A percentile compares a stretch with the other conserved stretches of the same genome.
phyloP scores from a whole-genome alignment of 2,888 invertebrate species.

The Cyclophora albipunctata region DNA sequence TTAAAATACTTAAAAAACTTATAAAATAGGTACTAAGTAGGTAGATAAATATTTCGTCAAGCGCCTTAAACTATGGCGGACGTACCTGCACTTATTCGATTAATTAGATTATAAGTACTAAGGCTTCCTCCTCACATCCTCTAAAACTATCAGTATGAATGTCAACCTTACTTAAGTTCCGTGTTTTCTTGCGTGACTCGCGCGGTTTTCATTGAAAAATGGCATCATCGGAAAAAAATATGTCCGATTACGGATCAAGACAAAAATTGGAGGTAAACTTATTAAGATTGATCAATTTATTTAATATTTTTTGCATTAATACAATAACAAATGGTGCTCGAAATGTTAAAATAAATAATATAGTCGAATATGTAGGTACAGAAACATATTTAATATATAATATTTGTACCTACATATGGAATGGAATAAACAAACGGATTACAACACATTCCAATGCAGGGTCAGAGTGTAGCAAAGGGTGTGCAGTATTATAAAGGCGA shows the following conservation, averaged over 20 bases:
- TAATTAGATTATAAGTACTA: conserved; percentile 64
- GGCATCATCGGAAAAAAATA: conserved; percentile 36
- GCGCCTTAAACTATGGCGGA: neutral
- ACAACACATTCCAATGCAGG: neutral
- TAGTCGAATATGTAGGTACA: too few species aligned
- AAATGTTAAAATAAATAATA: too few species aligned
- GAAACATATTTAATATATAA: too few species aligned
- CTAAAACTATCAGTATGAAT: conserved; percentile 16
- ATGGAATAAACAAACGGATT: too few species aligned
- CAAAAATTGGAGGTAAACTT: conserved; percentile 20
- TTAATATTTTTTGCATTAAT: neutral
- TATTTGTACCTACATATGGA: too few species aligned
- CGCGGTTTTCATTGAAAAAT: conserved; percentile 25
- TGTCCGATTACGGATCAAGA: conserved; percentile 35
- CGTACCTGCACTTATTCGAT: conserved; percentile 27
- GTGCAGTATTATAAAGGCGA: too few species aligned
- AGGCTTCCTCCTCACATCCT: conserved; percentile 44
- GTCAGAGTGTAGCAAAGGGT: too few species aligned
- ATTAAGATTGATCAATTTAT: neutral
- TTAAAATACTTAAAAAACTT: too few species aligned
- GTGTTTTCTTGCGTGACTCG: conserved; percentile 14
- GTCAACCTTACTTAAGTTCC: conserved; percentile 21
- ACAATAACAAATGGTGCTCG: too few species aligned
- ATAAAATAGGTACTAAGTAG: neutral
- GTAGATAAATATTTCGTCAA: too few species aligned